A percentile compares a stretch with the other conserved stretches of the same genome.
These are phyloP conservation scores for Dinomys branickii DNA, from an alignment of 2,113 vertebrate species.

Conservation along the genomic window DNA sequence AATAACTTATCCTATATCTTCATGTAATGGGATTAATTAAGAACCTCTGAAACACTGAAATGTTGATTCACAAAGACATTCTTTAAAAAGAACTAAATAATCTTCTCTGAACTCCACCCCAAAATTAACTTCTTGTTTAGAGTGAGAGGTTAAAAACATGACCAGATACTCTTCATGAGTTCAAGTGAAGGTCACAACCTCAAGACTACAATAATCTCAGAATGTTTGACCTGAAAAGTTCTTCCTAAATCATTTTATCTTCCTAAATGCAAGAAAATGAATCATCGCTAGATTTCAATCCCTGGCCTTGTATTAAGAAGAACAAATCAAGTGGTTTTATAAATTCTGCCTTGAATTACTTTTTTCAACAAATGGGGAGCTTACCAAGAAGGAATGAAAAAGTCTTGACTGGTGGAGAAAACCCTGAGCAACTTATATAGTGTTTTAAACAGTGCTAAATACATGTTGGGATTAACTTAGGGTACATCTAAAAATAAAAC, in stretches of 20 bases:
- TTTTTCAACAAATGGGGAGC: background rate
- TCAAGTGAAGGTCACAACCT: slow-evolving; percentile 51
- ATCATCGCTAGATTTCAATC: slow-evolving; percentile 35
- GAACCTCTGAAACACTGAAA: slow-evolving; percentile 59
- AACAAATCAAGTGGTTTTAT: background rate
- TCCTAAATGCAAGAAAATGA: slow-evolving; percentile 61
- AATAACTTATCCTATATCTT: slow-evolving; percentile 80
- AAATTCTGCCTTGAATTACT: slow-evolving; percentile 5
- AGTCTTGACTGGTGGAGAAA: background rate
- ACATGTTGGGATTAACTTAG: background rate
- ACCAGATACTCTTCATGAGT: slow-evolving; percentile 32
- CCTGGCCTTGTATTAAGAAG: slow-evolving; percentile 48
- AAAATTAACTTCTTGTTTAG: slow-evolving; percentile 69
- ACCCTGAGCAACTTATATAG: background rate
- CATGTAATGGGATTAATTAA: slow-evolving; percentile 76
- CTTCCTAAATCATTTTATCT: slow-evolving; percentile 29
- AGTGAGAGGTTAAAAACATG: slow-evolving; percentile 69
- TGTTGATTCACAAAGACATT: slow-evolving; percentile 50
- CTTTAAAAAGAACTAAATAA: slow-evolving; percentile 58
- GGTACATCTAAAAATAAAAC: background rate
- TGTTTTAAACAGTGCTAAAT: background rate
- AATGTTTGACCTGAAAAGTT: slow-evolving; percentile 55
- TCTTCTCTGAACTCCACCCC: background rate
- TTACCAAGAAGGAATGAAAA: background rate
- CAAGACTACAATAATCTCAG: slow-evolving; percentile 17